Evolutionary conservation across 2,888 invertebrate species (phyloP).

Genomic region (Campopleginae sp.): DNA sequence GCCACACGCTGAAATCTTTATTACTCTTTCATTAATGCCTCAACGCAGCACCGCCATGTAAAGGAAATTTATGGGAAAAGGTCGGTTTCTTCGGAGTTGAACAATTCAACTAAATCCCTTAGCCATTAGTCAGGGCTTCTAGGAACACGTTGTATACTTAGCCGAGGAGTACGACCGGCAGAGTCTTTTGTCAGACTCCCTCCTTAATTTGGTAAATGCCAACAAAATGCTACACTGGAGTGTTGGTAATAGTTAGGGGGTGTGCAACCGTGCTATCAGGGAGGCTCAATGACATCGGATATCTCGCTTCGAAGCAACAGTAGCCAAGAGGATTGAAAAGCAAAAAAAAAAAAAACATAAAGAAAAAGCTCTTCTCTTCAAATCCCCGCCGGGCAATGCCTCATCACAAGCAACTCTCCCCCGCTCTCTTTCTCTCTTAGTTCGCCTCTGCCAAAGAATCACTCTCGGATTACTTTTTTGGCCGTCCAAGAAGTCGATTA

Average conservation of each 20-base stretch:
- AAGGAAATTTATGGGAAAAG: background rate
- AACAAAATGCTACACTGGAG: constrained; percentile 78
- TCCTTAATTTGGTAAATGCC: constrained; percentile 82
- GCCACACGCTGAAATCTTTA: background rate
- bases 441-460: constrained; percentile 52
- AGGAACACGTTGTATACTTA: constrained; percentile 1
- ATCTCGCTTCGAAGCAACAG: constrained; percentile 42
- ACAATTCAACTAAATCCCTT: background rate
- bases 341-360: constrained; percentile 53
- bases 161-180: constrained; percentile 13
- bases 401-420: constrained; percentile 23
- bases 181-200: constrained; percentile 73
- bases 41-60: background rate
- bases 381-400: constrained; percentile 35
- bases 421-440: background rate
- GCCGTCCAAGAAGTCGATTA: constrained; percentile 66
- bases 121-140: background rate
- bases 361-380: constrained; percentile 21
- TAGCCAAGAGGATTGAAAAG: constrained; percentile 61
- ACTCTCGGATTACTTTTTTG: constrained; percentile 64
- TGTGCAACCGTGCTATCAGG: constrained; percentile 10
- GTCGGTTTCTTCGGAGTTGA: background rate
- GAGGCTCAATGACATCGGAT: constrained; percentile 59
- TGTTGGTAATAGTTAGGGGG: constrained; percentile 66
- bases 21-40: background rate